Evolutionary conservation across 2,113 vertebrate species (phyloP).

Genomic region (Eulemur rufifrons): DNA sequence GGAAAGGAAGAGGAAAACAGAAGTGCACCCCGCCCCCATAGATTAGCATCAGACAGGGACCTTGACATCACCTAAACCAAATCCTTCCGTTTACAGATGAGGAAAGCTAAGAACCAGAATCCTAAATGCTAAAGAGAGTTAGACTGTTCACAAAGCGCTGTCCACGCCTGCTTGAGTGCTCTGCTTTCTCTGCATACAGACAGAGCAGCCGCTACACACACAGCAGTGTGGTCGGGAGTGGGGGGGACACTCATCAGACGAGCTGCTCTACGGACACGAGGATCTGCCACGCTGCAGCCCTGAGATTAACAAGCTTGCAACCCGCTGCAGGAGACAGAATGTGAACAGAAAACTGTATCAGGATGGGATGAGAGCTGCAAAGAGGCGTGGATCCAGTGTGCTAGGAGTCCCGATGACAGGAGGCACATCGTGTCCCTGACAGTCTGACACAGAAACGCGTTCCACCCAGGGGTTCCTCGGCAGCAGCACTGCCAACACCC

Average conservation of each 20-base stretch:
- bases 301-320: not conserved
- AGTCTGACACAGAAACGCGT: not conserved
- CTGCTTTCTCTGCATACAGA: not conserved
- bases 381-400: not conserved
- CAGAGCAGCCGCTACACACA: not conserved
- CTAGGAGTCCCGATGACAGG: not conserved
- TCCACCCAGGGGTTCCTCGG: fast-evolving
- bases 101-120: not conserved
- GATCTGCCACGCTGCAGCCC: not conserved
- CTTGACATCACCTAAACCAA: not conserved
- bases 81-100: not conserved
- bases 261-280: not conserved
- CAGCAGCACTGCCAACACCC: not conserved
- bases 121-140: not conserved
- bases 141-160: not conserved
- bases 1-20: not conserved
- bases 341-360: not conserved
- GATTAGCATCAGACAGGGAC: not conserved
- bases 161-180: fast-evolving
- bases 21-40: fast-evolving
- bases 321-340: not conserved
- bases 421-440: not conserved
- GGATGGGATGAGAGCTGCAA: not conserved
- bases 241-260: not conserved
- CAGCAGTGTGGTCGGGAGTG: fast-evolving